Conservation (phyloP, 2,888 invertebrate genomes). For the Cantharis nigra region DNA sequence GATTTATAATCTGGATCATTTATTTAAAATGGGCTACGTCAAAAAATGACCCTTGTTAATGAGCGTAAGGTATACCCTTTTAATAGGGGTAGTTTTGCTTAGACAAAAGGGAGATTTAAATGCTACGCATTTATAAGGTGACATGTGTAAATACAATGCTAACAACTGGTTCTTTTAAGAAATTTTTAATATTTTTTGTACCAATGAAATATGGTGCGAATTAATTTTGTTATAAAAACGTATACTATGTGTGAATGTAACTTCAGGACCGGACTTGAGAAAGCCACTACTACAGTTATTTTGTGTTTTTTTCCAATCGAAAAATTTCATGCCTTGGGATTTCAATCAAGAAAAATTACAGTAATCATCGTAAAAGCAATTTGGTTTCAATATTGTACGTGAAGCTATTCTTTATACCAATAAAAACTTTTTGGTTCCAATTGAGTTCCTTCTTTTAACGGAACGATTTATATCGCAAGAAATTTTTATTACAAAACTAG, state of each 20-base stretch:
- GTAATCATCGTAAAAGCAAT: slow-evolving; percentile 21
- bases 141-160: slow-evolving; percentile 30
- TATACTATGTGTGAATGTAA: background rate
- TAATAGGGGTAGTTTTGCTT: slow-evolving; percentile 40
- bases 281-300: background rate
- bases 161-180: slow-evolving; percentile 32
- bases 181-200: slow-evolving; percentile 26
- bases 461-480: background rate
- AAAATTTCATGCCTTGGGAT: background rate
- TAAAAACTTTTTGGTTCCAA: background rate
- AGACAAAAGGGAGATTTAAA: slow-evolving; percentile 38
- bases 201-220: slow-evolving; percentile 10
- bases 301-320: background rate
- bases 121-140: slow-evolving; percentile 34
- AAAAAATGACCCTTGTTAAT: slow-evolving; percentile 52
- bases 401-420: background rate
- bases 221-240: background rate
- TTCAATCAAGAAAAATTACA: slow-evolving; percentile 3
- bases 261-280: background rate
- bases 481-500: background rate
- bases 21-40: slow-evolving; percentile 45
- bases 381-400: slow-evolving; percentile 15
- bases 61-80: slow-evolving; percentile 47
- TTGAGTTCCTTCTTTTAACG: background rate
- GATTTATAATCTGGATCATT: slow-evolving; percentile 45